A percentile compares a stretch with the other conserved stretches of the same genome.
Evolutionary conservation across 2,797 vertebrate species (phyloP).

Genomic region (Acanthornis magna): DNA sequence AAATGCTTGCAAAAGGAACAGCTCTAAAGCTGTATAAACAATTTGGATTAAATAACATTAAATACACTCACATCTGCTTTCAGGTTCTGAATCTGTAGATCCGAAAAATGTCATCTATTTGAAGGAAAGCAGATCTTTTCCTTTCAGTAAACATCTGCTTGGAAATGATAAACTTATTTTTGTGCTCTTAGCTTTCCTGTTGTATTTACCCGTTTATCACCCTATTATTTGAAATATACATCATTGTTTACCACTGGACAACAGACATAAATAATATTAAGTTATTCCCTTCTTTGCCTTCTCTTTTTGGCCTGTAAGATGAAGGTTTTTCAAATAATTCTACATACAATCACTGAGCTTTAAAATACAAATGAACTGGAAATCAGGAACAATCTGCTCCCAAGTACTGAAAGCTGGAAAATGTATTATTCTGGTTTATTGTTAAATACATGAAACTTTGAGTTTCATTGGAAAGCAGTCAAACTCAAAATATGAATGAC

Average conservation of each 20-base stretch:
- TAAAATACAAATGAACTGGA: background rate
- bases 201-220: background rate
- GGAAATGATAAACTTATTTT: background rate
- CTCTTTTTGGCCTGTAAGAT: background rate
- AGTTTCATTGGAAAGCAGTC: background rate
- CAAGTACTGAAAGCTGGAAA: background rate
- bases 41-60: background rate
- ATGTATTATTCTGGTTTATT: background rate
- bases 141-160: background rate
- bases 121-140: slow-evolving; percentile 1
- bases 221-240: background rate
- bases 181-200: background rate
- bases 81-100: background rate
- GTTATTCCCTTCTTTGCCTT: background rate
- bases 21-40: background rate
- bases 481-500: background rate
- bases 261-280: background rate
- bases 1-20: background rate
- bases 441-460: background rate
- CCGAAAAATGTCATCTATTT: background rate
- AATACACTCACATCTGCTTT: background rate
- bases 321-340: background rate
- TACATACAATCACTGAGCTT: background rate
- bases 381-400: background rate
- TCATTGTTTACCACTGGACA: background rate